phyloP scores from a whole-genome alignment of 2,113 vertebrate species.

The Apteryx owenii region DNA sequence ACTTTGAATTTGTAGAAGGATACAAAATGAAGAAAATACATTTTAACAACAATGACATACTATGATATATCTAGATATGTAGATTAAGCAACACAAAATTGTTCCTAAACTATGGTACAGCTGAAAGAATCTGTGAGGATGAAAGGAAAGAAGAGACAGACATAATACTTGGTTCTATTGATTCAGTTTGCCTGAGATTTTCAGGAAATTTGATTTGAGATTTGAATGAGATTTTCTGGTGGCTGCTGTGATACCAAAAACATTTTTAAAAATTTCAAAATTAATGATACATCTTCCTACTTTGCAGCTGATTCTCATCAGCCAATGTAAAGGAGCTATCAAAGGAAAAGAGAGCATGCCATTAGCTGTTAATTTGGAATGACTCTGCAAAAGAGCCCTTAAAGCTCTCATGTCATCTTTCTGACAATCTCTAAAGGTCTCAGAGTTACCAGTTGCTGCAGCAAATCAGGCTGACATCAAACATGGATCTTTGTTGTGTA shows the following conservation, averaged over 20 bases:
- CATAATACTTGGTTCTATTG: not conserved
- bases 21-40: not conserved
- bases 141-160: not conserved
- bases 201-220: not conserved
- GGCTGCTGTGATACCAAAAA: not conserved
- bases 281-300: conserved; percentile 10
- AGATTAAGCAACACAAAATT: not conserved
- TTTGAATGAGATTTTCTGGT: not conserved
- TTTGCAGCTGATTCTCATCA: conserved; percentile 36
- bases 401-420: conserved; percentile 28
- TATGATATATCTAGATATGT: not conserved
- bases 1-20: not conserved
- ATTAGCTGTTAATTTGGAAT: conserved; percentile 20
- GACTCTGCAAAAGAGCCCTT: conserved; percentile 50
- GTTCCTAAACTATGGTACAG: not conserved
- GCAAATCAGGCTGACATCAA: not conserved
- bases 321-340: conserved; percentile 9
- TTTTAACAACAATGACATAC: not conserved
- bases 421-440: conserved; percentile 1
- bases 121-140: not conserved
- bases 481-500: not conserved
- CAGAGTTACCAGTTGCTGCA: not conserved
- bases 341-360: not conserved
- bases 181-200: not conserved
- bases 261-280: conserved; percentile 37